phyloP scores from a whole-genome alignment of 2,113 vertebrate species.

The Dicrurus megarhynchus region DNA sequence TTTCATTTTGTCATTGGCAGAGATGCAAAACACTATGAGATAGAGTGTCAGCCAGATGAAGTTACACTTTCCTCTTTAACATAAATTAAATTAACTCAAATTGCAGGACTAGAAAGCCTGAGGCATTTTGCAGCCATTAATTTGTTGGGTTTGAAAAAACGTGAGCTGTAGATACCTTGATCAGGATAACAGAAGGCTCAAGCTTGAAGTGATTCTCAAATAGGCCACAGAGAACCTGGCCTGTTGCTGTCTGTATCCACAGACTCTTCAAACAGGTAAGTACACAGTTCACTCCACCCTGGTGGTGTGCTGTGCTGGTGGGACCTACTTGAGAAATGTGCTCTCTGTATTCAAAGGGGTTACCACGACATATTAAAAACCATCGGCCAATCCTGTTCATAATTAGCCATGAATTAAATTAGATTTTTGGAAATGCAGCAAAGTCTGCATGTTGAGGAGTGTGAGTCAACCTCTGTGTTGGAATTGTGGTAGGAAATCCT shows the following conservation, averaged over 20 bases:
- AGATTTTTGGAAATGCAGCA: background rate
- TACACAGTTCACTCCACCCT: background rate
- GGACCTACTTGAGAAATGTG: background rate
- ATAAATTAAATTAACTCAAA: background rate
- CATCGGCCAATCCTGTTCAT: background rate
- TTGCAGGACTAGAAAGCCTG: background rate
- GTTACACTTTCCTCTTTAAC: background rate
- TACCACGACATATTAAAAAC: background rate
- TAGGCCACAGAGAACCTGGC: background rate
- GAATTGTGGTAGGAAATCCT: background rate
- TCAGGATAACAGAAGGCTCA: background rate
- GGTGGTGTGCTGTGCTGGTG: rapidly evolving
- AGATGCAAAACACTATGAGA: background rate
- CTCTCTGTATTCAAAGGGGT: background rate
- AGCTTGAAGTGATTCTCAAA: background rate
- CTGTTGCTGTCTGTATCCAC: background rate
- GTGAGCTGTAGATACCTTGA: background rate
- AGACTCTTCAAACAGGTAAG: background rate
- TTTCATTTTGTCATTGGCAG: background rate
- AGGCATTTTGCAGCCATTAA: background rate
- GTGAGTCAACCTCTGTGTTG: background rate
- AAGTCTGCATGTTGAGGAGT: background rate
- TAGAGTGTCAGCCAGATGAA: background rate
- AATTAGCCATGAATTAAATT: background rate
- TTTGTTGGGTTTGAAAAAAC: background rate